Evolutionary conservation across 2,888 invertebrate species (phyloP), one percentile per base, ranked within the genome.

Genomic region (Nephrocerus scutellatus): DNA sequence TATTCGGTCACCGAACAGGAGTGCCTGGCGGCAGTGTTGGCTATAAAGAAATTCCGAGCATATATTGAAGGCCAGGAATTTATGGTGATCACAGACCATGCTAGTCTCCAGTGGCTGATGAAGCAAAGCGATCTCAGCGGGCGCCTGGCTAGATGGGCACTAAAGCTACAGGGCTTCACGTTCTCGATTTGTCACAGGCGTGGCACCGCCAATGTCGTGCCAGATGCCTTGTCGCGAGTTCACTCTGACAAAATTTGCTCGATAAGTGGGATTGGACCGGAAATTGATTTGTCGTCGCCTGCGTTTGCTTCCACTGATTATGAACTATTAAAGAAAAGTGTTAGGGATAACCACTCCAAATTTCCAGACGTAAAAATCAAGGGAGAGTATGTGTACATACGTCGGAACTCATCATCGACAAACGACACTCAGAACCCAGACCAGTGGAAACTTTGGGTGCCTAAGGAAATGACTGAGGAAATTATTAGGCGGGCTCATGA

Each of bases 21-120:
- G 23, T 47, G 47, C 9, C 14, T 44, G 14, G 44, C 47, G 2
- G 40, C 38, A 1, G 22, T 47, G 10, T 14, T 31, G 12, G 36
- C 39, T 2, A 39, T 48, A 9, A 38, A 41, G 14, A 36, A 30
- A 10, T 47, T 44, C 24, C 21, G 44, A 5, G 42, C 40, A 5
- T 47, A 44, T 31, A n/a, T 47, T 4, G 47, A 47, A 21, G 22
- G 43, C 2, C 43, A 45, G n/a, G 24, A 29, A 2, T 45, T 47
- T 14, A 40, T 42, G 15, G 38, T 44, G 1, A 30, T 47, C 2
- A 48, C 45, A 4, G 45, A 47, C 20, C 41, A 47, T 8, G 25
- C 47, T 3, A 45, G 43, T 9, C 18, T 46, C 2, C 30, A 43
- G 12, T 46, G 46, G 46, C 21, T 46, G 2, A 46, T 43, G 40